Evolutionary conservation across 2,113 vertebrate species (phyloP).

Genomic region (Odontophorus gujanensis): DNA sequence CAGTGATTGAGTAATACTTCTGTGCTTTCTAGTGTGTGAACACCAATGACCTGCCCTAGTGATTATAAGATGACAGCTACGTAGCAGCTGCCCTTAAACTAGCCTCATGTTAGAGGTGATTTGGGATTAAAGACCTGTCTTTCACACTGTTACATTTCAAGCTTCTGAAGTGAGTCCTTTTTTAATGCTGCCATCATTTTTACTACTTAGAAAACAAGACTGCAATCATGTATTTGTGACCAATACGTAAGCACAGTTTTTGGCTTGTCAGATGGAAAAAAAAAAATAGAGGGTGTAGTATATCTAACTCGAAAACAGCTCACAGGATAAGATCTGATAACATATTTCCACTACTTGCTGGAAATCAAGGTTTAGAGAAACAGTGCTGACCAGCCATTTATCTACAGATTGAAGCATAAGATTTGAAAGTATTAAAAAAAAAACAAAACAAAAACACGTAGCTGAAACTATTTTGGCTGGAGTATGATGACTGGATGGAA

Average conservation of each 20-base stretch:
- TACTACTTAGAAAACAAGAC: not conserved
- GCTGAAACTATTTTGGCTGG: not conserved
- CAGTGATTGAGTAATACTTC: not conserved
- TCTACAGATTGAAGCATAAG: not conserved
- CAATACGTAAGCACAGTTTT: not conserved
- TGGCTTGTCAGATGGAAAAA: not conserved
- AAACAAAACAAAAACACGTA: not conserved
- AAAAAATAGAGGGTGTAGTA: not conserved
- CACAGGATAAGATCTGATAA: not conserved
- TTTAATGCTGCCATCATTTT: not conserved
- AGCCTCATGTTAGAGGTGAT: not conserved
- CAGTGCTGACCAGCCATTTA: not conserved
- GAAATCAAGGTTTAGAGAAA: constrained; percentile 3
- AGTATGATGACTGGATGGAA: not conserved
- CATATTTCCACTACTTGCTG: not conserved
- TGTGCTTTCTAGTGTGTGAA: constrained; percentile 11
- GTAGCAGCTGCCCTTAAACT: not conserved
- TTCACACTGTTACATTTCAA: not conserved
- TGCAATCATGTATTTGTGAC: not conserved
- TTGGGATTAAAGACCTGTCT: not conserved
- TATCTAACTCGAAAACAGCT: not conserved
- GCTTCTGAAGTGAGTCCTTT: constrained; percentile 15
- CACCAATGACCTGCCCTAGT: constrained; percentile 28
- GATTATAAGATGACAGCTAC: not conserved
- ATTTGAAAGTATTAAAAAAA: not conserved